Percentiles rank a stretch among this genome's conserved stretches.
Evolutionary conservation across 2,888 invertebrate genomes (phyloP).

Genomic region (Leptopilina drosophilae): DNA sequence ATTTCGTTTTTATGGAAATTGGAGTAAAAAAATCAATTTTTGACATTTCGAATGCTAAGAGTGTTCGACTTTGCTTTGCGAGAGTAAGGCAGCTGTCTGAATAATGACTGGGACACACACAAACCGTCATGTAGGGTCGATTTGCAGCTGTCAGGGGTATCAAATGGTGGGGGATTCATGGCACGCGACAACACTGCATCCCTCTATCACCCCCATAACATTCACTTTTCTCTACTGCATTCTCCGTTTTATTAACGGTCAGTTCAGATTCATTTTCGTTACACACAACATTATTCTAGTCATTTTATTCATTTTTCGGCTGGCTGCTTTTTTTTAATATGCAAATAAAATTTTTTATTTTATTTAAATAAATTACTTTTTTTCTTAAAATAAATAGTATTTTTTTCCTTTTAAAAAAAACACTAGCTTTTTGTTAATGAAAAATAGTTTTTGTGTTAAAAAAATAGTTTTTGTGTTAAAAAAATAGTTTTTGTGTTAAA

Average conservation of each 20-base stretch:
- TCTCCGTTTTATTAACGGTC: conserved; percentile 54
- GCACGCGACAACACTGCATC: conserved; percentile 61
- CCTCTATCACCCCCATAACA: conserved; percentile 49
- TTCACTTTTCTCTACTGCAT: conserved; percentile 41
- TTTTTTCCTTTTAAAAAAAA: no score
- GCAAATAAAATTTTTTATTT: background rate
- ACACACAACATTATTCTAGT: background rate
- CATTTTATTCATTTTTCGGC: background rate
- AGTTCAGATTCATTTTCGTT: conserved; percentile 42
- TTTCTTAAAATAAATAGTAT: no score
- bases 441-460: no score
- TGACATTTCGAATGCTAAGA: conserved; percentile 19
- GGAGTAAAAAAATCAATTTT: background rate
- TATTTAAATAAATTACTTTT: no score
- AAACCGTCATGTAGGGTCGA: conserved; percentile 52
- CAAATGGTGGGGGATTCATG: conserved; percentile 61
- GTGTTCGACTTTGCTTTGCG: background rate
- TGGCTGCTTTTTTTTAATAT: background rate
- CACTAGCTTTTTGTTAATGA: no score
- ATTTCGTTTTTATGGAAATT: background rate
- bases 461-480: no score
- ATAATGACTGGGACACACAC: conserved; percentile 14
- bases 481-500: no score
- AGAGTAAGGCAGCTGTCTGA: conserved; percentile 24
- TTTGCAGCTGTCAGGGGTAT: conserved; percentile 58